Base-by-base conservation (phyloP, 2,888 invertebrate species). In the Nomada ruficornis region DNA sequence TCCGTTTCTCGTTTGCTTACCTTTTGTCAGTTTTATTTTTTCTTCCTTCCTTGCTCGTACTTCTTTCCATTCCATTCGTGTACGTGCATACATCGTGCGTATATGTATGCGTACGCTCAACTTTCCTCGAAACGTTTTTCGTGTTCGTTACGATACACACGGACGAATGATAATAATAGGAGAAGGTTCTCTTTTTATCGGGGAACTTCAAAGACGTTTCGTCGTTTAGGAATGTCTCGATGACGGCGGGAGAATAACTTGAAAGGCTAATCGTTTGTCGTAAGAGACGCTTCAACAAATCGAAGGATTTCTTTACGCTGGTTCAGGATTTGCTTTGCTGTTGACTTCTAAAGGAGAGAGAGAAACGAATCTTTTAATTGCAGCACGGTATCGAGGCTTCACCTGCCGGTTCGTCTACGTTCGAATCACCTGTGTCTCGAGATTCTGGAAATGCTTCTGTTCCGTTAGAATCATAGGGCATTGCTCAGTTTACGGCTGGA, bases 291-390 rank as follows among this genome's bases (percentile, higher is more conserved):
- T 70, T 70, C 69, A 73, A 72, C 72, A 64, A 36, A 81, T 74
- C 81, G 77, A 81, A 77, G 77, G 73, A 68, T 70, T 81, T 77
- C 77, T 81, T 74, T 83, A 67, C 64, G 60, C 54, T 54, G 54
- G 63, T 47, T 67, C 69, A 9, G 71, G 71, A 81, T 82, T 82
- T 67, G 67, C 74, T 74, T 68, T 77, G 72, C 77, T 67, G 70
- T 81, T 77, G 74, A 81, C 77, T 83, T 77, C 73, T 74, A 70
- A 57, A 77, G 73, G 74, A 77, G 77, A 64, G 36, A 60, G 77
- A 77, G 73, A 44, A 77, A 50, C 83, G 83, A 78, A 74, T 78
- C 81, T 78, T 77, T 83, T 83, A 82, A 83, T 83, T 82, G 77
- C 77, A 70, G 68, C 74, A 59, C 67, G 74, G 65, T 77, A 82